phyloP scores from a whole-genome alignment of 2,797 vertebrate genomes.

The Schizopygopsis malacanthus region DNA sequence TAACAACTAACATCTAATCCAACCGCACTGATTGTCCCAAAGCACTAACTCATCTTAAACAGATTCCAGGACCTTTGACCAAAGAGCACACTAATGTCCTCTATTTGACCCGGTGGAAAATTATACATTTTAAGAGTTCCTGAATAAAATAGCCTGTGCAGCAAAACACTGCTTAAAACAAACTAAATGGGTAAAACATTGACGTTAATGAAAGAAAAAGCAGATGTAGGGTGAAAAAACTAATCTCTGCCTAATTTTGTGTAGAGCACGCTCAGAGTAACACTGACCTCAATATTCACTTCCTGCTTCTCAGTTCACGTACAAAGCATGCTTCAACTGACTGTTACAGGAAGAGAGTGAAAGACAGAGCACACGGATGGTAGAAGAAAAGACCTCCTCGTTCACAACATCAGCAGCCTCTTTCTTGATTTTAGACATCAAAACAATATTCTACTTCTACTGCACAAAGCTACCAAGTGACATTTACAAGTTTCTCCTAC shows the following conservation, averaged over 20 bases:
- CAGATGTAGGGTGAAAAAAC: background rate
- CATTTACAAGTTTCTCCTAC: conserved; percentile 52
- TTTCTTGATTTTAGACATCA: conserved; percentile 30
- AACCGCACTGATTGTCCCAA: background rate
- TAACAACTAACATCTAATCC: background rate
- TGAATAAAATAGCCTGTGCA: conserved; percentile 28
- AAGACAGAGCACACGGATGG: conserved; percentile 48
- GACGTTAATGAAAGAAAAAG: conserved; percentile 17
- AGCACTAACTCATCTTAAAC: background rate
- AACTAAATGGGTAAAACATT: background rate
- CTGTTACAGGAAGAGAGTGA: conserved; percentile 35
- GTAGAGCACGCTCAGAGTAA: conserved; percentile 35
- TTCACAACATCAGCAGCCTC: conserved; percentile 54
- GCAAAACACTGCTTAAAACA: conserved; percentile 31
- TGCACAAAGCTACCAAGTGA: conserved; percentile 49
- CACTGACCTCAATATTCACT: conserved; percentile 57
- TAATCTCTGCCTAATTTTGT: conserved; percentile 19
- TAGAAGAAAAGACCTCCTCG: conserved; percentile 44
- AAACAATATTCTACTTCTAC: conserved; percentile 20
- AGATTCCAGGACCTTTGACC: background rate
- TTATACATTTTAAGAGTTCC: background rate
- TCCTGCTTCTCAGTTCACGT: conserved; percentile 51
- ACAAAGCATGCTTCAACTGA: conserved; percentile 48
- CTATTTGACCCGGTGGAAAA: background rate
- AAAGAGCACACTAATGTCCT: background rate